Conservation (phyloP, 2,797 vertebrate species). For the Pangasius sanitwongsei region DNA sequence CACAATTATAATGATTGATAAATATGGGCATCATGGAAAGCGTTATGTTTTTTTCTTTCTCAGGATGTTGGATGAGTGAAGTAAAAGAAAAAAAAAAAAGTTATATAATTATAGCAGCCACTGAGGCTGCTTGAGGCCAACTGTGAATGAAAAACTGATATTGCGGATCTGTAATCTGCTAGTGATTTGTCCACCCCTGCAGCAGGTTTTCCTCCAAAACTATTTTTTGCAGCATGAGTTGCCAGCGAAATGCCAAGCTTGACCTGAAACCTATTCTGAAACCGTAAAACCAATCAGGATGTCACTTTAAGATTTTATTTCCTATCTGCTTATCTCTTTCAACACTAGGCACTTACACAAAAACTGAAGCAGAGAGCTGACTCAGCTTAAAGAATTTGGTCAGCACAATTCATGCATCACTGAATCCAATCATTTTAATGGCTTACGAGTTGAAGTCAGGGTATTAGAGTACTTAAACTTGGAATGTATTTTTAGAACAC, state of each 20-base stretch:
- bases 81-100: not conserved
- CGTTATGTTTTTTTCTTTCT: not conserved
- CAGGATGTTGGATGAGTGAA: not conserved
- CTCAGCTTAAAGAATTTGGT: slow-evolving; percentile 58
- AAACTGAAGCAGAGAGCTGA: slow-evolving; percentile 68
- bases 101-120: not conserved
- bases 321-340: slow-evolving; percentile 46
- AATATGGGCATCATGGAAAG: not conserved
- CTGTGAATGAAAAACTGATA: not conserved
- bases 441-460: slow-evolving; percentile 35
- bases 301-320: slow-evolving; percentile 35
- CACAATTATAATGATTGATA: not conserved
- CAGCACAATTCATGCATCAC: slow-evolving; percentile 45
- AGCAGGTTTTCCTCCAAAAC: not conserved
- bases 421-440: slow-evolving; percentile 31
- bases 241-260: slow-evolving; percentile 6
- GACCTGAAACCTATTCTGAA: slow-evolving; percentile 16
- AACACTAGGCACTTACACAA: slow-evolving; percentile 65
- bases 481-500: slow-evolving; percentile 41
- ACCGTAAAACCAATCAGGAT: slow-evolving; percentile 18
- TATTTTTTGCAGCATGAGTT: not conserved
- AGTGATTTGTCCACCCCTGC: slow-evolving; percentile 13
- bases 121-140: not conserved
- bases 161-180: not conserved
- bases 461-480: slow-evolving; percentile 38